A percentile compares a stretch with the other conserved stretches of the same genome.
phyloP scores from a whole-genome alignment of 2,797 vertebrate genomes.

The Bradypus variegatus region DNA sequence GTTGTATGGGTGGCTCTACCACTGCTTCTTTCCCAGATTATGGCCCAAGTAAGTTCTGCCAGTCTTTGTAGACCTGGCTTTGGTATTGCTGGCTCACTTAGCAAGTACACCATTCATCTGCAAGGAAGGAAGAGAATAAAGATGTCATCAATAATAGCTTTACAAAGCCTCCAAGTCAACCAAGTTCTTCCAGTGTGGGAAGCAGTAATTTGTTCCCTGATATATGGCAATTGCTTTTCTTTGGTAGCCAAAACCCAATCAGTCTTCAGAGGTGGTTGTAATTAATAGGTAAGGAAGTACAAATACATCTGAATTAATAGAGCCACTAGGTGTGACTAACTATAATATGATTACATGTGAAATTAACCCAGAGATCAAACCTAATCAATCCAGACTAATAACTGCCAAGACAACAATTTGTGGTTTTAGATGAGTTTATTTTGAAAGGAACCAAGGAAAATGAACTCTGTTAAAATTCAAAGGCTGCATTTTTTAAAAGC shows the following conservation, averaged over 20 bases:
- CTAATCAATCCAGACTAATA: conserved; percentile 69
- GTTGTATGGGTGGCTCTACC: not conserved
- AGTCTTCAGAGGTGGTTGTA: conserved; percentile 55
- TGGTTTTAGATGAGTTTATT: conserved; percentile 63
- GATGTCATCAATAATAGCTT: conserved; percentile 39
- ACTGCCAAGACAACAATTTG: conserved; percentile 65
- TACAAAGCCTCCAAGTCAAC: not conserved
- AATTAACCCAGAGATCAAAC: conserved; percentile 72
- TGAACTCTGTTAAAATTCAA: conserved; percentile 50
- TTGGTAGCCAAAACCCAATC: conserved; percentile 31
- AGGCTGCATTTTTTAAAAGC: conserved; percentile 13
- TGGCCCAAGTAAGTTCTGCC: not conserved
- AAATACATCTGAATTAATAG: conserved; percentile 67
- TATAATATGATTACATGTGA: conserved; percentile 68
- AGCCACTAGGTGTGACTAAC: conserved; percentile 66
- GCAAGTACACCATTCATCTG: not conserved
- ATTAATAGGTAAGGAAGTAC: conserved; percentile 69
- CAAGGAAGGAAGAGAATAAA: conserved; percentile 31
- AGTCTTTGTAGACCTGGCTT: not conserved
- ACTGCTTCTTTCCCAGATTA: not conserved
- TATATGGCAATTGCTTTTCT: conserved; percentile 52
- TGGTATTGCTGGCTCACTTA: conserved; percentile 21
- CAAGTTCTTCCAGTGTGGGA: conserved; percentile 19
- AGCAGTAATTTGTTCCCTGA: conserved; percentile 51
- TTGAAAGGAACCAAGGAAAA: conserved; percentile 60